Evolutionary conservation across 2,888 invertebrate species (phyloP).

Genomic region (Notodonta dromedarius): DNA sequence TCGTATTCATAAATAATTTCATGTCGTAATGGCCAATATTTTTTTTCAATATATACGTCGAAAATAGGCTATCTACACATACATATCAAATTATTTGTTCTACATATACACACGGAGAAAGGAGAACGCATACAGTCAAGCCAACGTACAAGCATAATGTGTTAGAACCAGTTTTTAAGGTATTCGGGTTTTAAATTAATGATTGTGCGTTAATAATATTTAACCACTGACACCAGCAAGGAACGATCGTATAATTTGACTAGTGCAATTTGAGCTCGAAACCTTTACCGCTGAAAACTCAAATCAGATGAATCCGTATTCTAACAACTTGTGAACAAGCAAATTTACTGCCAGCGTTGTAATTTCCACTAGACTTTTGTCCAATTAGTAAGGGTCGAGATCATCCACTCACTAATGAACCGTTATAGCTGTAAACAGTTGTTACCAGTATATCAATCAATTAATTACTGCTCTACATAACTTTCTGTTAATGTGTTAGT

Average conservation of each 20-base stretch:
- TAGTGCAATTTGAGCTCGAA: slow-evolving; percentile 8
- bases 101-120: slow-evolving; percentile 29
- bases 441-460: no score
- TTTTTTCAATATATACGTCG: neutral
- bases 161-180: slow-evolving; percentile 44
- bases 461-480: no score
- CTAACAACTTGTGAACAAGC: no score
- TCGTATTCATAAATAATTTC: no score
- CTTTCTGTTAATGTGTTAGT: no score
- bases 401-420: no score
- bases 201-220: slow-evolving; percentile 18
- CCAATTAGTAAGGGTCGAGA: no score
- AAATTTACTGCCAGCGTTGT: no score
- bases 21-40: no score
- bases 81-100: slow-evolving; percentile 6
- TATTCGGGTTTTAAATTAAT: slow-evolving; percentile 38
- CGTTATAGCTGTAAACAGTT: no score
- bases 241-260: slow-evolving; percentile 18
- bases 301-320: no score
- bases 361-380: no score
- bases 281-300: neutral
- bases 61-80: neutral
- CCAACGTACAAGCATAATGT: slow-evolving; percentile 28
- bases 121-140: slow-evolving; percentile 33
- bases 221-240: slow-evolving; percentile 13